Evolutionary conservation across 2,888 invertebrate genomes (phyloP), one percentile per base, ranked within the genome.

Genomic region (Vannuccia rotundouncinata): DNA sequence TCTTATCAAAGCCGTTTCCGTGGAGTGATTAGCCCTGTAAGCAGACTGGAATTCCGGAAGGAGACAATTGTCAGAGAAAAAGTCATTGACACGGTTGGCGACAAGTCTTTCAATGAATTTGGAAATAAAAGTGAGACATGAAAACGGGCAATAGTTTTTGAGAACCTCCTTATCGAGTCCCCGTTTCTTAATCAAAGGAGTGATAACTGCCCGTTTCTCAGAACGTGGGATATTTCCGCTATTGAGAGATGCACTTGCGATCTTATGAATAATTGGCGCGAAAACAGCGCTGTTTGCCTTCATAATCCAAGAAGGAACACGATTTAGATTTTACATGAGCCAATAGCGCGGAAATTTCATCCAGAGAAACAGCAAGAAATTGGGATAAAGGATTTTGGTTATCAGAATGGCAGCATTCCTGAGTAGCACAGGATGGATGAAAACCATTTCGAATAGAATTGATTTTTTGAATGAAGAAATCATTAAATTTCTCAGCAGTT

Each of bases 41-140:
- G 66, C 66, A 22, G 66, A 66, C 66, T 66, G 66, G 66, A 22
- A 22, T 66, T 17, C 22, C 13, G 66, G 25, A 66, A 66, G 66
- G 25, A 22, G 66, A 66, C 22, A 66, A 27, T 66, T 66, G 66
- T 22, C 2, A 22, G 66, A 17, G 22, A 66, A 66, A 22, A 66
- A 5, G 10, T 22, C 25, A 27, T 66, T 66, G 66, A 66, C 25
- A 22, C 66, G 17, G 66, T 66, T 17, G 13, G 66, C 66, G 25
- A 66, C 66, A 66, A 66, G 66, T 66, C 66, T 17, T 66, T 66
- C 66, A 66, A 66, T n/a, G 25, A 66, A 27, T 66, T 66, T 66
- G 13, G 66, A 66, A 22, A 66, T 17, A 66, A 66, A 66, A 17
- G 66, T 66, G 22, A 5, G 10, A 22, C 66, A 66, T 5, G 66